Base-by-base conservation (phyloP, 2,888 invertebrate genomes). In the Hirtodrosophila confusa region DNA sequence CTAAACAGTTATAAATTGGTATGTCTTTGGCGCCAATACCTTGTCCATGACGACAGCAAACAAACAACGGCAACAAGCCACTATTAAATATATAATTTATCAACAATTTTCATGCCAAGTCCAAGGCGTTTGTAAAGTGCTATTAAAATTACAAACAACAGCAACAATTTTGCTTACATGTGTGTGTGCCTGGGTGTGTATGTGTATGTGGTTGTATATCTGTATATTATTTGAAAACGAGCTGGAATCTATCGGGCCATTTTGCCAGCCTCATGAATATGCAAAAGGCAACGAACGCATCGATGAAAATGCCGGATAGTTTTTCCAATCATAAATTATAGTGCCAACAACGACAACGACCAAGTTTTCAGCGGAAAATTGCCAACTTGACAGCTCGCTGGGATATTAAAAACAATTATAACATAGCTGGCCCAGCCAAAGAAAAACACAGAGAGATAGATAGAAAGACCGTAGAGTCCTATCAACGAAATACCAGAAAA, bases 51-150 rank as follows among this genome's bases (percentile, higher is more conserved):
- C 36, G 51, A 44, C 40, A 47, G 12, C 27, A 55, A 45, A 37
- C 48, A 11, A 8, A 39, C 23, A 31, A 12, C 47, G 35, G 53
- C 41, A 33, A 53, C 55, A 43, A 61, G 40, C 51, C 58, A 68
- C 68, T 71, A 84, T 78, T 65, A 72, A 65, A 76, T 69, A 78
- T 68, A 86, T 86, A 86, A 86, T 80, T 80, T 80, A 84, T 86
- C 66, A 86, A 85, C 82, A 82, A 82, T 82, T 87, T 80, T 69
- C 87, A 69, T 78, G 79, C 63, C 87, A 82, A 87, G 87, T 86
- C 82, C 78, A 87, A 85, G 87, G 87, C 85, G 79, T 84, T 84
- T 75, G 75, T 78, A 78, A 71, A 80, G 82, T 80, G 85, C 84
- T 80, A 85, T 86, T 85, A 84, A 86, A 78, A 78, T 84, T 78